These are phyloP conservation scores for Sesamia nonagrioides DNA, from an alignment of 1,140 invertebrate species.

Conservation along the genomic window DNA sequence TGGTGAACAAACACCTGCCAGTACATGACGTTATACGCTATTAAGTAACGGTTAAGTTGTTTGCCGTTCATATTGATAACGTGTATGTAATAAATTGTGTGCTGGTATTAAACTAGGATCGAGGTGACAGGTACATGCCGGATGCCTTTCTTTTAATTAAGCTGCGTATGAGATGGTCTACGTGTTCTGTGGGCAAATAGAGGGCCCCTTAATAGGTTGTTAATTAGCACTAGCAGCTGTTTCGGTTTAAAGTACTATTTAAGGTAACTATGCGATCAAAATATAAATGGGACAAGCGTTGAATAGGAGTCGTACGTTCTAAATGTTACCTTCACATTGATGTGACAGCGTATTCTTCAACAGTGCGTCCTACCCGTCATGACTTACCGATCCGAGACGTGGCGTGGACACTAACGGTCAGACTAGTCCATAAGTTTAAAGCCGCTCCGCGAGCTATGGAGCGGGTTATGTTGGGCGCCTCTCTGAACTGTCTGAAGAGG, in stretches of 20 bases:
- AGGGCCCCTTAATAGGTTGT: not conserved
- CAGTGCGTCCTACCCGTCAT: too few species aligned
- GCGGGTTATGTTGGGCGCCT: too few species aligned
- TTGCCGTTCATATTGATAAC: conserved; percentile 27
- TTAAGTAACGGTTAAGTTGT: conserved; percentile 35
- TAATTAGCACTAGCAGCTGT: not conserved
- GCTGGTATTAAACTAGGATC: conserved; percentile 12
- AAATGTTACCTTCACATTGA: not conserved
- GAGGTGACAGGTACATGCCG: conserved; percentile 6
- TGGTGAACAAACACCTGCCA: conserved; percentile 36
- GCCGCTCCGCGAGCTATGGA: too few species aligned
- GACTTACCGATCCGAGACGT: too few species aligned
- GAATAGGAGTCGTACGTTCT: too few species aligned
- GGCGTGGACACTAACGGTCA: too few species aligned
- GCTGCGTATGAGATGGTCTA: not conserved
- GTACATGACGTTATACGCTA: conserved; percentile 23
- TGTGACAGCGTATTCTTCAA: not conserved
- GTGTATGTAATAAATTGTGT: conserved; percentile 19
- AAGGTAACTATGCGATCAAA: not conserved
- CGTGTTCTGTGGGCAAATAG: not conserved
- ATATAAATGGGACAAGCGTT: too few species aligned
- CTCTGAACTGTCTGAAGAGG: too few species aligned
- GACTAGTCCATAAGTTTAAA: too few species aligned
- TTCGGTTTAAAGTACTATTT: not conserved
- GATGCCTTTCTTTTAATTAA: conserved; percentile 17